Percentiles rank a stretch among this genome's conserved stretches.
phyloP scores from a whole-genome alignment of 2,797 vertebrate genomes.

The Dermochelys coriacea region DNA sequence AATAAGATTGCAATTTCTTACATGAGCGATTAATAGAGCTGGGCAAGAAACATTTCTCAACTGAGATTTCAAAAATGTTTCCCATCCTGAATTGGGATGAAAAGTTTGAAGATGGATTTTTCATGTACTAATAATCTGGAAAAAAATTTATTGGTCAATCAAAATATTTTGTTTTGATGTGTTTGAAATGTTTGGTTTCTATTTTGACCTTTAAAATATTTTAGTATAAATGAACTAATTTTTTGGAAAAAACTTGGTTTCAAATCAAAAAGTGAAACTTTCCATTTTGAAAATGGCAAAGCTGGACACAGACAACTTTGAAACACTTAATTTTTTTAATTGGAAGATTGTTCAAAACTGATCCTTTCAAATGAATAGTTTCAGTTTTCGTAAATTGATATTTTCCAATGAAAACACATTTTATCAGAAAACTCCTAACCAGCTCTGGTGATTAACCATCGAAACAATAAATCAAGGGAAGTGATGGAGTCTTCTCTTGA shows the following conservation, averaged over 20 bases:
- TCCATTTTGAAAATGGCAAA: background rate
- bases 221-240: background rate
- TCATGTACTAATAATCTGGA: no score
- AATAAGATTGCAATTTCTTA: background rate
- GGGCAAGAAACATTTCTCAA: background rate
- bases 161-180: no score
- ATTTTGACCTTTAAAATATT: background rate
- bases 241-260: background rate
- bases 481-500: background rate
- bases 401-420: fast-evolving
- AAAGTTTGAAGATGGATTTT: background rate
- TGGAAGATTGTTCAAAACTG: background rate
- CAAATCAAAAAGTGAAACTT: background rate
- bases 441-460: background rate
- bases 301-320: background rate
- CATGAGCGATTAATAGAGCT: background rate
- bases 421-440: background rate
- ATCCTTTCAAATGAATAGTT: background rate
- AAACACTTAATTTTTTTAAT: background rate
- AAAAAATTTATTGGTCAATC: no score
- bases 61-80: background rate
- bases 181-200: background rate
- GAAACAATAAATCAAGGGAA: background rate
- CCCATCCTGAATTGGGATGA: background rate
- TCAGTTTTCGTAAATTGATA: background rate